Evolutionary conservation across 92 coral and sea anemone species (phyloP), one percentile per base, ranked within the genome.

Genomic region (Paragorgia papillata): DNA sequence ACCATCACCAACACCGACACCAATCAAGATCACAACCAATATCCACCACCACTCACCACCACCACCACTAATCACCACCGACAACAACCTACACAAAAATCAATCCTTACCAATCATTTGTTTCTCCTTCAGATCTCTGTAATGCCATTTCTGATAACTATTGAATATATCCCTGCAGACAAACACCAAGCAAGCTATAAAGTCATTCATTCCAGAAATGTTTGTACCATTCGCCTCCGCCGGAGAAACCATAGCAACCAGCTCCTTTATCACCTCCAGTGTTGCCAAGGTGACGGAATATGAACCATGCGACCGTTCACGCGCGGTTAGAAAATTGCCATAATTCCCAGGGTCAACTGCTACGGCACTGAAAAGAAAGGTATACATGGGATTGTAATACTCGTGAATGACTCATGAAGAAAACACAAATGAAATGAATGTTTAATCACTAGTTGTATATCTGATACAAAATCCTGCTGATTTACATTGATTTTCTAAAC

Each of bases 81-180:
- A 1, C 24, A 7, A 41, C 44, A 37, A 43, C 2, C 25, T 14
- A 29, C 32, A 10, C 12, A 28, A 29, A 51, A 25, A 20, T 4
- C 18, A 8, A 51, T 19, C 12, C 82, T 39, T 62, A 95, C 99
- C 99, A 79, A 95, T 91, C 68, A 87, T 88, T 69, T 95, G 97
- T 89, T 89, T 83, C 34, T 95, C 94, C 62, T 81, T 88, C 0
- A 85, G 57, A 22, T 65, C 85, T 1, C 85, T 83, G 69, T 86
- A 95, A 59, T 92, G 85, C 99, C 99, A 95, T 69, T 91, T 95
- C 79, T 91, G 89, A 78, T 91, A 95, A 13, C 90, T 92, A 50
- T 89, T 91, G 50, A 95, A 95, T 7, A 90, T 89, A 60, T 95
- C 99, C 31, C 97, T 75, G 50, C 92, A 74, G 20, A 91, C 87